Evolutionary conservation across 2,888 invertebrate species (phyloP).

Genomic region (Mimumesa dahlbomi): DNA sequence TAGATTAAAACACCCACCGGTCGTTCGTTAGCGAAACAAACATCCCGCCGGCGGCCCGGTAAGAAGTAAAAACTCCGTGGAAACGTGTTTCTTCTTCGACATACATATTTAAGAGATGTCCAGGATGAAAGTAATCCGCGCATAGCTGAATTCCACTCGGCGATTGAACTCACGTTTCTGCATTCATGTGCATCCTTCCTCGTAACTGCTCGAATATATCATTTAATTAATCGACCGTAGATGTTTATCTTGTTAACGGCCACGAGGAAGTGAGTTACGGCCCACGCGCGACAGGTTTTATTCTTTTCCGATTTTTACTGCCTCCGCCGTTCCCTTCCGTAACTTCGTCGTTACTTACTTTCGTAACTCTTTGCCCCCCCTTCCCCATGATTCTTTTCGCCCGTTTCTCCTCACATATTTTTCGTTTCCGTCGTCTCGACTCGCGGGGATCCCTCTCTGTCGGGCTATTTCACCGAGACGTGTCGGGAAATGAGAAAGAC

Average conservation of each 20-base stretch:
- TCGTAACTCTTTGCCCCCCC: conserved; percentile 1
- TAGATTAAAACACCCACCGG: too few relatives aligned
- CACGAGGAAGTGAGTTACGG: conserved; percentile 22
- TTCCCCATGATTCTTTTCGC: not conserved
- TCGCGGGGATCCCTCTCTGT: too few relatives aligned
- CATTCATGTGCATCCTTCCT: not conserved
- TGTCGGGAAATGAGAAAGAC: not conserved
- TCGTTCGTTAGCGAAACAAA: too few relatives aligned
- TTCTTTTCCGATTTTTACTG: conserved; percentile 7
- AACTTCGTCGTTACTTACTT: conserved; percentile 5
- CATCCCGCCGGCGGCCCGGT: too few relatives aligned
- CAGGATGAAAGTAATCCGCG: too few relatives aligned
- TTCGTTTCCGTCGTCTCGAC: conserved; percentile 18
- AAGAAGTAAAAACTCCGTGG: too few relatives aligned
- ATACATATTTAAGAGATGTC: too few relatives aligned
- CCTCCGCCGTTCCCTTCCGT: not conserved
- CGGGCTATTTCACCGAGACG: not conserved
- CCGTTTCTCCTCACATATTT: not conserved
- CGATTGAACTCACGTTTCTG: not conserved
- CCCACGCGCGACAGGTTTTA: conserved; percentile 21
- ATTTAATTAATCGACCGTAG: conserved; percentile 30
- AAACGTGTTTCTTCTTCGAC: too few relatives aligned
- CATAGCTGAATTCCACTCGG: too few relatives aligned
- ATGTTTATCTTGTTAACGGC: conserved; percentile 32
- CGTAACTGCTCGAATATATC: conserved; percentile 1